Evolutionary conservation across 2,113 vertebrate species (phyloP), one percentile per base, ranked within the genome.

Genomic region (Sphyrna mokarran): DNA sequence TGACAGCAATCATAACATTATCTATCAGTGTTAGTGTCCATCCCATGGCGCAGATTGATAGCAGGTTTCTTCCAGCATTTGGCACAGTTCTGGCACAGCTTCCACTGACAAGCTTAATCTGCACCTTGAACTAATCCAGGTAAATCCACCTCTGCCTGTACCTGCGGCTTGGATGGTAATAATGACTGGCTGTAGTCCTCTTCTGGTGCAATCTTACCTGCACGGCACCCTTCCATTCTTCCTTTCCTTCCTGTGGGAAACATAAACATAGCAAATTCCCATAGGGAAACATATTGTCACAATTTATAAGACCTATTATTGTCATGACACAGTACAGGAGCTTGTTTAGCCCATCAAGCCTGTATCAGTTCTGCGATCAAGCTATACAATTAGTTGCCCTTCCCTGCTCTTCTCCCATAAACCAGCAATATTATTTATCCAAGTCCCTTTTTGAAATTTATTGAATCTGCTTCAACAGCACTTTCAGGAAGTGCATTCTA

Each of bases 261-360:
- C 89, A 93, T 93, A 93, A 93, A 93, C 23, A 40, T 22, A 93
- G 61, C 89, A 93, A 61, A 93, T 93, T 93, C 89, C 80, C 89
- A 93, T 66, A 93, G 33, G 89, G 61, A 93, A 93, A 61, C 29
- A 22, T 9, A 61, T 66, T 91, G 89, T 40, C 89, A 93, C 58
- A 63, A 91, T 93, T 68, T 66, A 18, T 40, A 93, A n/a, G 61
- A 66, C 33, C 89, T 63, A n/a, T 93, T 63, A 37, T 37, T 37
- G n/a, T 93, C 89, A 37, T 6, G 16, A 29, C 26, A 58, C 22
- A 16, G 89, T 16, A 93, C n/a, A 18, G n/a, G 61, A 37, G n/a
- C 18, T 63, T n/a, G n/a, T 10, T 66, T 68, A 20, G 33, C n/a
- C 33, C 61, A 66, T 93, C 2, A 6, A 37, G 33, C n/a, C 61